Base-by-base conservation (phyloP, 2,113 vertebrate genomes). In the Acanthochromis polyacanthus region DNA sequence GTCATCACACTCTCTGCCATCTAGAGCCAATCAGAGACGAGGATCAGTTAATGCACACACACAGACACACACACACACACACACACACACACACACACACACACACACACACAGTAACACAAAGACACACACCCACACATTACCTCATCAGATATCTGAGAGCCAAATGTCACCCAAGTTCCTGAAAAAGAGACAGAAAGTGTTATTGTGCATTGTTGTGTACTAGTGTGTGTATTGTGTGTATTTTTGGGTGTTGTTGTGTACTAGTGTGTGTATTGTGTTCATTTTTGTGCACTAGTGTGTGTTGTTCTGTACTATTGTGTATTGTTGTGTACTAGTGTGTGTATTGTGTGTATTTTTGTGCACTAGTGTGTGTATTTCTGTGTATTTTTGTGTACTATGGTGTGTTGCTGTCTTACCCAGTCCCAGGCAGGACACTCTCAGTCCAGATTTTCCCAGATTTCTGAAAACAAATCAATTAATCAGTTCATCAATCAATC, bases 101-200 rank as follows among this genome's bases (percentile, higher is more conserved):
- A 25, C 40, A 60, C 23, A 73, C 60, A 30, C 30, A 5, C 30
- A 30, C 30, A 30, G n/a, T n/a, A n/a, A n/a, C 30, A 30, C 30
- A 30, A 3, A 30, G 4, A 30, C 43, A 71, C 48, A 57, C 56
- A 25, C 40, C 56, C 23, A 73, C 60, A 38, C 16, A 20, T 1
- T 76, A 91, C 91, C 89, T 93, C 94, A 36, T 96, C 95, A 3
- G 95, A 94, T 88, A 96, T 95, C 91, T 96, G 95, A 74, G 95
- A 95, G 25, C 96, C 96, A 85, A 96, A 95, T 0, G 96, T 96
- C 81, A 96, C 95, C 95, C 95, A 96, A 8, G 95, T 96, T 75
- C 95, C 95, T 96, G 81, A 58, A 68, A 71, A 9, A 80, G 25
- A 80, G 14, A 58, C 58, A 76, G 7, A 71, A 53, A 17, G 51